phyloP scores from a whole-genome alignment of 2,113 vertebrate species.

The Burhinus oedicnemus region DNA sequence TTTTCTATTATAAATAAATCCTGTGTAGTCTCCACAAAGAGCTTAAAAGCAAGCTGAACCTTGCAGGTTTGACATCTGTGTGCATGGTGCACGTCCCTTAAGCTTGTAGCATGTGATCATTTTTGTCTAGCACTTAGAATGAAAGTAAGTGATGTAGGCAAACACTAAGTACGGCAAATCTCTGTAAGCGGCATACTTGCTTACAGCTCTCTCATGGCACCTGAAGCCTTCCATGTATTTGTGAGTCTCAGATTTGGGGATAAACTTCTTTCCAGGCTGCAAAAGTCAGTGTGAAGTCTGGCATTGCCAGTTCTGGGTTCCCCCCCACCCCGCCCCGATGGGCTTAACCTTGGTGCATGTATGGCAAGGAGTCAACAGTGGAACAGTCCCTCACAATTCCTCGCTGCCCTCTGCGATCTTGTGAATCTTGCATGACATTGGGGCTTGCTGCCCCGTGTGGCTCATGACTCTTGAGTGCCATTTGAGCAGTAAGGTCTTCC shows the following conservation, averaged over 20 bases:
- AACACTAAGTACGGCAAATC: background rate
- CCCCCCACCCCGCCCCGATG: background rate
- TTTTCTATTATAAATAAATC: background rate
- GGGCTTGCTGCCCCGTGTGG: background rate
- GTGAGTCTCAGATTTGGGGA: background rate
- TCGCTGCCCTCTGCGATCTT: accelerated
- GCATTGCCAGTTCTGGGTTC: background rate
- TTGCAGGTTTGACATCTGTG: background rate
- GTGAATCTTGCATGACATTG: background rate
- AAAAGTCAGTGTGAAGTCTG: background rate
- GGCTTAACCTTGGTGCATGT: background rate
- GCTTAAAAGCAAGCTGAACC: background rate
- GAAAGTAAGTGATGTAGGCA: background rate
- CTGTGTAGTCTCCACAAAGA: background rate
- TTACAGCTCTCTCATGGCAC: background rate
- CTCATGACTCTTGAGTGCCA: background rate
- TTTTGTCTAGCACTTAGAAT: background rate
- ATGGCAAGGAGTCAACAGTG: background rate
- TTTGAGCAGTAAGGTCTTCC: background rate
- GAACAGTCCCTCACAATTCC: background rate
- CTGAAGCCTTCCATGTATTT: background rate
- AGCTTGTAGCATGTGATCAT: background rate
- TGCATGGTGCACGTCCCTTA: background rate
- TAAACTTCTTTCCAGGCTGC: background rate
- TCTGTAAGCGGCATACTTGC: background rate